These are phyloP conservation scores for Hydrotaea cyrtoneurina DNA, from an alignment of 2,888 invertebrate genomes.

Conservation along the genomic window DNA sequence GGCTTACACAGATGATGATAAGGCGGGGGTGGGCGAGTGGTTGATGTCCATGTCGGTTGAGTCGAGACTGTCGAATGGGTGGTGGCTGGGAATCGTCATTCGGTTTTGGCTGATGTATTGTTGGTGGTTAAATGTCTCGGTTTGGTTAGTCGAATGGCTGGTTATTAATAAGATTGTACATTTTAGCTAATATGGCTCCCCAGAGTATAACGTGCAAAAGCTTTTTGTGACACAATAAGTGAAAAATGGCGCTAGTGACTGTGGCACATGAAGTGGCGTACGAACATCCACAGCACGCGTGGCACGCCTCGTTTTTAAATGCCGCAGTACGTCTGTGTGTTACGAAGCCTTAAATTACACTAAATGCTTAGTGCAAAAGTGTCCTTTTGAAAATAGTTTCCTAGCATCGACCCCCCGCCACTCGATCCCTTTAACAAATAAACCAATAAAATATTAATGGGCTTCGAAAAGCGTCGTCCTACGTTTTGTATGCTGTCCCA, in stretches of 20 bases:
- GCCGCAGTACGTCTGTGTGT: not conserved
- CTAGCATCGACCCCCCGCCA: not conserved
- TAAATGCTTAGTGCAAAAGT: slow-evolving; percentile 7
- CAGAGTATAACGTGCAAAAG: slow-evolving; percentile 74
- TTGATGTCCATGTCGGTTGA: not conserved
- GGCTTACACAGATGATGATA: slow-evolving; percentile 15
- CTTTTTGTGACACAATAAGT: slow-evolving; percentile 36
- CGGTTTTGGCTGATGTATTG: slow-evolving; percentile 73
- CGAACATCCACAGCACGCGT: too few species aligned
- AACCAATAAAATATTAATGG: slow-evolving; percentile 59
- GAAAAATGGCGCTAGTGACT: slow-evolving; percentile 14
- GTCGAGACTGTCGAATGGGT: too few species aligned
- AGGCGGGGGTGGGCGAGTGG: not conserved
- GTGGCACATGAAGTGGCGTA: not conserved
- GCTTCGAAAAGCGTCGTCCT: slow-evolving; percentile 30
- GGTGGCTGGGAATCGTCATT: slow-evolving; percentile 19
- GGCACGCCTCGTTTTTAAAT: slow-evolving; percentile 37
- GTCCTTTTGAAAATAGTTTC: slow-evolving; percentile 16
- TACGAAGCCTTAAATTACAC: slow-evolving; percentile 12
- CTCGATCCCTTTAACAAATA: slow-evolving; percentile 4
- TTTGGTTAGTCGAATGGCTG: slow-evolving; percentile 54
- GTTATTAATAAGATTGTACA: slow-evolving; percentile 77
- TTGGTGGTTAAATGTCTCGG: slow-evolving; percentile 64
- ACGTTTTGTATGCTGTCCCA: not conserved
- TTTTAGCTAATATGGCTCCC: slow-evolving; percentile 76